These are phyloP conservation scores for Noctilio leporinus DNA, from an alignment of 2,113 vertebrate genomes.

Conservation along the genomic window DNA sequence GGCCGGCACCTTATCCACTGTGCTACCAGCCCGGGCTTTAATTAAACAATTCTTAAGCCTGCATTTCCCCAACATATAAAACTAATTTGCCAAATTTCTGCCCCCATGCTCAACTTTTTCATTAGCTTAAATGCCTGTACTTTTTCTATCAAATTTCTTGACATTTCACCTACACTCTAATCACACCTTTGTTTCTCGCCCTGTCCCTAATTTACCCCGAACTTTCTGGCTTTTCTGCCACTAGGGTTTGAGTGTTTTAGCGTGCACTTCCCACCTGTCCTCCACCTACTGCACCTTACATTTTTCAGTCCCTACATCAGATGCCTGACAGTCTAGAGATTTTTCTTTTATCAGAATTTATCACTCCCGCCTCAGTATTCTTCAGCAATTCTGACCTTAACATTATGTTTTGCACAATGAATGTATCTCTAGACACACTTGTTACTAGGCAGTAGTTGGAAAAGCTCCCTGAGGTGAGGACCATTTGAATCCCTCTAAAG, in stretches of 20 bases:
- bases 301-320: not conserved
- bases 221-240: not conserved
- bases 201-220: not conserved
- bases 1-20: too few relatives aligned
- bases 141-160: not conserved
- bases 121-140: not conserved
- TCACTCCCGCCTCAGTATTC: not conserved
- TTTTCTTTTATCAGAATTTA: not conserved
- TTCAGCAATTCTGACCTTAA: not conserved
- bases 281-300: not conserved
- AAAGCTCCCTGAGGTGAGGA: not conserved
- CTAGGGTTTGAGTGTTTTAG: not conserved
- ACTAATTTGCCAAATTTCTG: not conserved
- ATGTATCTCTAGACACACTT: not conserved
- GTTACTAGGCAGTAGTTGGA: not conserved
- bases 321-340: not conserved
- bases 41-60: not conserved
- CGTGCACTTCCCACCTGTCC: not conserved
- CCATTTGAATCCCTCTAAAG: not conserved
- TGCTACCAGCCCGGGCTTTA: too few relatives aligned
- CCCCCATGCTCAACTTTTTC: not conserved
- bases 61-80: not conserved
- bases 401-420: not conserved
- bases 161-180: not conserved
- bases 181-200: not conserved